Evolutionary conservation across 2,797 vertebrate genomes (phyloP).

Genomic region (Petrocephalus sullivani): DNA sequence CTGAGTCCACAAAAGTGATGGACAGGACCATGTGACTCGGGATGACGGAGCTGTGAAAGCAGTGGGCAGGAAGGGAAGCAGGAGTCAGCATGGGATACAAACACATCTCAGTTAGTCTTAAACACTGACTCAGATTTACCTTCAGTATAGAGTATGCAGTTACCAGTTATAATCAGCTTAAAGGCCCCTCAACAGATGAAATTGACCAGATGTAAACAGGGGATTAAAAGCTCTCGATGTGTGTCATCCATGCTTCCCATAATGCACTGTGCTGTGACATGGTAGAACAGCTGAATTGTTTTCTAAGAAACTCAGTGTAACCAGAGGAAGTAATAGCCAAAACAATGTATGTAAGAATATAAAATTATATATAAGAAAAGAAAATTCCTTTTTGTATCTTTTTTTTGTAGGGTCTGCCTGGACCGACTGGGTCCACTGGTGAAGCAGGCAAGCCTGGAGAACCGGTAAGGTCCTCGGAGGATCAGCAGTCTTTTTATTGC

Average conservation of each 20-base stretch:
- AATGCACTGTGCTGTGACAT: not conserved
- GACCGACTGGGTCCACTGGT: slow-evolving; percentile 78
- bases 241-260: not conserved
- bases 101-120: not conserved
- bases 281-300: not conserved
- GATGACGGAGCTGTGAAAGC: not conserved
- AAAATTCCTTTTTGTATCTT: not conserved
- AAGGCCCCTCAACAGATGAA: not conserved
- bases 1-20: not conserved
- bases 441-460: slow-evolving; percentile 88
- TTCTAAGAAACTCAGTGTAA: not conserved
- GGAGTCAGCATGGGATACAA: not conserved
- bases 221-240: not conserved
- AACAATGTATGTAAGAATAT: no score
- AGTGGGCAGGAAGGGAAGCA: not conserved
- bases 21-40: not conserved
- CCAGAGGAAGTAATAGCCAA: not conserved
- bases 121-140: not conserved
- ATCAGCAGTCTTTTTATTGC: not conserved
- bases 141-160: not conserved
- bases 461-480: slow-evolving; percentile 61
- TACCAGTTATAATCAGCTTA: not conserved
- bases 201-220: not conserved
- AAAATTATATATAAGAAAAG: not conserved
- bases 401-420: slow-evolving; percentile 77